phyloP scores from a whole-genome alignment of 2,113 vertebrate genomes.

The Laterallus jamaicensis region DNA sequence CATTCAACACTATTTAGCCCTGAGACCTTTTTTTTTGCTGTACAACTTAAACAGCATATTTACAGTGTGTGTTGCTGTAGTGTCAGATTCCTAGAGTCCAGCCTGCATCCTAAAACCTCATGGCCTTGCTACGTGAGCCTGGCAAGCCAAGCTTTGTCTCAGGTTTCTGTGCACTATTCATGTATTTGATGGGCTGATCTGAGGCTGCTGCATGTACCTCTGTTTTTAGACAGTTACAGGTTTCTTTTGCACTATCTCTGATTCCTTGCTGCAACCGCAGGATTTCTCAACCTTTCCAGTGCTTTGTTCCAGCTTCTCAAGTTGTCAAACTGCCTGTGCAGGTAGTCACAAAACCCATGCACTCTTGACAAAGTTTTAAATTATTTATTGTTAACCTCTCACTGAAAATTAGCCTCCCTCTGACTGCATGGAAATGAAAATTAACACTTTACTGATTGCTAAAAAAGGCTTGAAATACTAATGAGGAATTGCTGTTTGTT shows the following conservation, averaged over 20 bases:
- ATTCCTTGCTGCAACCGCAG: neutral
- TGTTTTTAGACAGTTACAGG: neutral
- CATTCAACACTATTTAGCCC: neutral
- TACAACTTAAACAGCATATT: neutral
- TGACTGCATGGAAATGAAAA: neutral
- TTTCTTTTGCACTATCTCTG: neutral
- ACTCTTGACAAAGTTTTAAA: neutral
- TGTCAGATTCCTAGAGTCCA: neutral
- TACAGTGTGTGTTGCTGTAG: rapidly evolving
- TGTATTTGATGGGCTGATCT: neutral
- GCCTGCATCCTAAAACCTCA: neutral
- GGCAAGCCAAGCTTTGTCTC: neutral
- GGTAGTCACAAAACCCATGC: neutral
- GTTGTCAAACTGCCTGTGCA: neutral
- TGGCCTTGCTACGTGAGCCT: rapidly evolving
- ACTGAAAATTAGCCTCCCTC: neutral
- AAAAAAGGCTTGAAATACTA: neutral
- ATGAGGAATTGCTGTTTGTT: neutral
- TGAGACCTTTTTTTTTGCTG: neutral
- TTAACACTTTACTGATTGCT: neutral
- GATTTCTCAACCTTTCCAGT: neutral
- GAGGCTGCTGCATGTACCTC: neutral
- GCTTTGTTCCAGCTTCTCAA: neutral
- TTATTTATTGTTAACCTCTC: conserved; percentile 7
- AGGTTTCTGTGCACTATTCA: neutral